Base-by-base conservation (phyloP, 2,113 vertebrate species). In the Dendropsophus ebraccatus region DNA sequence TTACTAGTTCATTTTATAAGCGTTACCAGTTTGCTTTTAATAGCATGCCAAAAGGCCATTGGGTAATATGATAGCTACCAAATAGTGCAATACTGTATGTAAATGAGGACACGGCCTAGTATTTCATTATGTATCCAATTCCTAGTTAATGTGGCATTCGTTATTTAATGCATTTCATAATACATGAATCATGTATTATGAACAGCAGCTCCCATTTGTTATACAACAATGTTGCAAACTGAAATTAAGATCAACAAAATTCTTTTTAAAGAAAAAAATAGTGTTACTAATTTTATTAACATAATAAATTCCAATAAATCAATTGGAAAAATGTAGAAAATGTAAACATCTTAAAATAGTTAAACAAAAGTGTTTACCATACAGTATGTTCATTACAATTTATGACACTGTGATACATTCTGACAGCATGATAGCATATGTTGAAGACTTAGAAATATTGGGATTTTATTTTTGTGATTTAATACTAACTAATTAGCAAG, bases 131-230 rank as follows among this genome's bases (percentile, higher is more conserved):
- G 35, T 28, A 65, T 47, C 58, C 23, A 65, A 47, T 65, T 37
- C 7, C 35, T 45, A 65, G 78, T 65, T 81, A 81, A 65, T 37
- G 52, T 62, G 78, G n/a, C 56, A 81, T 81, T 81, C 10, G 78
- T 62, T 81, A 81, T 81, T 81, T 81, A 81, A 45, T 35, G 17
- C 56, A 65, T 19, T 81, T 81, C n/a, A 81, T 81, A 58, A 81
- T 81, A 47, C 16, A 70, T 82, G 62, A 69, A 52, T 17, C 62
- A 82, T 82, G 62, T 52, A 69, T 82, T 82, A 82, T 82, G 62
- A 28, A 82, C 45, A 52, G 30, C 79, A 30, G 21, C 30, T 79
- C 32, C 41, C 23, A 70, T 82, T 70, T 50, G n/a, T 23, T 30
- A 52, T 69, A 49, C 19, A 62, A 82, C 37, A 28, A 49, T 65